Base-by-base conservation (phyloP, 2,113 vertebrate genomes). In the Clarias magur region DNA sequence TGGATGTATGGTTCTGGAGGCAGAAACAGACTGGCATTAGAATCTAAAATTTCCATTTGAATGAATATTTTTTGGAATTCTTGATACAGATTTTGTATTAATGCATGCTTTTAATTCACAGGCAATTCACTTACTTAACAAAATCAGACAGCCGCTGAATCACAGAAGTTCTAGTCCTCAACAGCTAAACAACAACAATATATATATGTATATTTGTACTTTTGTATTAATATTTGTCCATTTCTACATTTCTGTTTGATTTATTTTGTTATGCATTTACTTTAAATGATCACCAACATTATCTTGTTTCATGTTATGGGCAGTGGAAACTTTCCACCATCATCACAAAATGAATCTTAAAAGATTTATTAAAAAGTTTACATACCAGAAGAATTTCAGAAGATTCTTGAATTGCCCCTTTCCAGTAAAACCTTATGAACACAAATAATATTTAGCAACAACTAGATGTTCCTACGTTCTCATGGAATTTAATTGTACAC, bases 141-240 rank as follows among this genome's bases (percentile, higher is more conserved):
- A 94, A 96, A 73, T 94, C 92, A 27, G 92, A 93, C 48, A 98
- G 84, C 70, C 92, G 70, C 0, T 88, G 91, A 65, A 97, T 93
- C 90, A 93, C 95, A 87, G 96, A 96, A 6, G 95, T 97, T 92
- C 94, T 96, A 53, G 97, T 98, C 92, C 96, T 97, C 90, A 97
- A 94, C 90, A 98, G 17, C 97, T 98, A 91, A 19, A 88, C 93
- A 63, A 87, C 83, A 91, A 48, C 63, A n/a, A 23, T 23, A 11
- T 3, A 59, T 1, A 75, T 38, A 23, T 53, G 10, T 78, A 2
- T 48, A 23, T 54, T 56, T 48, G 48, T 48, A 48, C 48, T 48
- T 48, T 48, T 48, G 48, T 48, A 48, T 0, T 48, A 48, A 78
- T 7, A 27, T 15, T 56, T 56, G 15, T 42, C 12, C 23, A 78